Evolutionary conservation across 2,113 vertebrate species (phyloP).

Genomic region (Phoenicopterus ruber): DNA sequence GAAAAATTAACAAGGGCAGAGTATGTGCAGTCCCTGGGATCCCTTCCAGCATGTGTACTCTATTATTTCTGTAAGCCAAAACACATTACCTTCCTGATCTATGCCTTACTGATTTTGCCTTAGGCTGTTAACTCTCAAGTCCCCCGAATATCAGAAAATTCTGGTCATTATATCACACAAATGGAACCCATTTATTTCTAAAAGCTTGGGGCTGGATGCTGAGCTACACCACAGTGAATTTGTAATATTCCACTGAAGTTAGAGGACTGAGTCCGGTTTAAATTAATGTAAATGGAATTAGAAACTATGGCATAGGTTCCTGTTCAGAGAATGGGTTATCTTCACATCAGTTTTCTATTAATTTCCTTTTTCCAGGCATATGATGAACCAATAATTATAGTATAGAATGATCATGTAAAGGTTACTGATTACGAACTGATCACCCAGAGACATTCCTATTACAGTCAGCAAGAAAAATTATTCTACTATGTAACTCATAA

Average conservation of each 20-base stretch:
- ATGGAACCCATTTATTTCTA: background rate
- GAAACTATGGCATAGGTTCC: background rate
- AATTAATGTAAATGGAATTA: background rate
- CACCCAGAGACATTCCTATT: background rate
- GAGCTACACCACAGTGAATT: background rate
- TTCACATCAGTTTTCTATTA: background rate
- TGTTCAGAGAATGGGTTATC: background rate
- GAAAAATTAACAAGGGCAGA: slow-evolving; percentile 30
- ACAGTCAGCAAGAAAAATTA: background rate
- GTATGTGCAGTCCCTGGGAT: background rate
- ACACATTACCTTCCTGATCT: background rate
- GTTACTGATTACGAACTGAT: background rate
- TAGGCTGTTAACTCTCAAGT: slow-evolving; percentile 14
- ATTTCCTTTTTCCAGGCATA: background rate
- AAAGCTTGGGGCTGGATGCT: background rate
- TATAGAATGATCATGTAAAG: background rate
- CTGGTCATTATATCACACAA: background rate
- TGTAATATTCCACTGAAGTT: background rate
- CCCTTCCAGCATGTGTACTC: slow-evolving; percentile 12
- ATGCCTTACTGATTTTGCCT: background rate
- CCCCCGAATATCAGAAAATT: background rate
- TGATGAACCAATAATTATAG: background rate
- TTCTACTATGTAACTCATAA: background rate
- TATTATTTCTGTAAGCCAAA: slow-evolving; percentile 29
- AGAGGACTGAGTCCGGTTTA: background rate